Base-by-base conservation (phyloP, 2,888 invertebrate genomes). In the Meteorus colon region DNA sequence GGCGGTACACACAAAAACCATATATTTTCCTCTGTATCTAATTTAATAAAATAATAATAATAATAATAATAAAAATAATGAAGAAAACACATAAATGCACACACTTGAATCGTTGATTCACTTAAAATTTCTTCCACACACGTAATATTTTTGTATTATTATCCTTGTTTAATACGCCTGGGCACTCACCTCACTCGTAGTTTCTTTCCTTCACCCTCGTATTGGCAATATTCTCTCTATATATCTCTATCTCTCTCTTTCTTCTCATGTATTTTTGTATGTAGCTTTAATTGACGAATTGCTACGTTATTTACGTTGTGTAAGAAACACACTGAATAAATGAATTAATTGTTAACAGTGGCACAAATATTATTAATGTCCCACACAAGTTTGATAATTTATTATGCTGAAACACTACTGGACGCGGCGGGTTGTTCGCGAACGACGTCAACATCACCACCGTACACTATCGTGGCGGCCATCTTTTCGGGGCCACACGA, bases 391-490 rank as follows among this genome's bases (percentile, higher is more conserved):
- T 78, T 77, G 65, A 41, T 69, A 77, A 76, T 81, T 86, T 85
- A 41, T 41, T 41, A 87, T 85, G 83, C 82, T 84, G 84, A 82
- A 83, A 84, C 82, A 84, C 83, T 83, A 84, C 83, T 83, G 84
- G 84, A 86, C 84, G 84, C 84, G 85, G 82, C 84, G 85, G 82
- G 84, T 79, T 79, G 82, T 81, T 83, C 80, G 82, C 81, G 82
- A 87, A 86, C 84, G 79, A 87, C 87, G 87, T 87, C 88, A 87
- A 88, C 89, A 88, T 85, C 86, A 87, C 86, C 86, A 86, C 85
- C 79, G 88, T 88, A 89, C 87, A 86, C 87, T 89, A 84, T 87
- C 84, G 85, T 84, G 86, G 88, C 89, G 86, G 89, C 89, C 89
- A 89, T 89, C 86, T 89, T 89, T 84, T 83, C 81, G 76, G 80